phyloP scores from a whole-genome alignment of 2,888 invertebrate genomes.

The Orchesellides sinensis region DNA sequence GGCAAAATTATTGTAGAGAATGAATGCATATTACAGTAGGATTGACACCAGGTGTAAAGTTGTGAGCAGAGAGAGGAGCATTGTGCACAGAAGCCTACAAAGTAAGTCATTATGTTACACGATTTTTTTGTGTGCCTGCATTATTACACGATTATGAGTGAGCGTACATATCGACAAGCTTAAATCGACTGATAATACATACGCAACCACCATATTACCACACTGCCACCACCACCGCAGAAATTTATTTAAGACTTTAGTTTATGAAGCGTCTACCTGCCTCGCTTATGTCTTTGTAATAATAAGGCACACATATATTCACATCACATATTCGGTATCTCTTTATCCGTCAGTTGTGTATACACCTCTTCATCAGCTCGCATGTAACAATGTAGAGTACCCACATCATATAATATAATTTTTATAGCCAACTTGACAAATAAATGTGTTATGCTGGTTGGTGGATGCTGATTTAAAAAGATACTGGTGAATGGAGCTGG shows the following conservation, averaged over 20 bases:
- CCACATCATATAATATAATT: slow-evolving; percentile 1
- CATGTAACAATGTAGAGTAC: not conserved
- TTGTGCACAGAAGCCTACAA: slow-evolving; percentile 36
- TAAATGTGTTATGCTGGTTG: slow-evolving; percentile 40
- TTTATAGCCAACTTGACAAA: slow-evolving; percentile 44
- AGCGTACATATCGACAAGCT: slow-evolving; percentile 24
- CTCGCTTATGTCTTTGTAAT: not conserved
- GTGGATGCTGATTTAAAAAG: slow-evolving; percentile 46
- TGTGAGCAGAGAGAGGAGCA: slow-evolving; percentile 47
- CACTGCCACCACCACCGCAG: slow-evolving; percentile 25
- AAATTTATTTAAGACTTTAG: slow-evolving; percentile 20
- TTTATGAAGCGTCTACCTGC: not conserved
- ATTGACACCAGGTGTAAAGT: slow-evolving; percentile 74
- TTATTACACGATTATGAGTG: slow-evolving; percentile 45
- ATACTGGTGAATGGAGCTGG: slow-evolving; percentile 10
- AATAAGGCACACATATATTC: slow-evolving; percentile 56
- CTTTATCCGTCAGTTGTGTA: too few species aligned
- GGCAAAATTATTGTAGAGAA: slow-evolving; percentile 32
- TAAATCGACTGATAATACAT: slow-evolving; percentile 43
- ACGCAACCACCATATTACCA: slow-evolving; percentile 5
- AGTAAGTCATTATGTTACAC: slow-evolving; percentile 67
- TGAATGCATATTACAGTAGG: slow-evolving; percentile 61
- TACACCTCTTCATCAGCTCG: slow-evolving; percentile 47
- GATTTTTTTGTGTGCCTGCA: slow-evolving; percentile 38
- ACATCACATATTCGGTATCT: slow-evolving; percentile 53